These are phyloP conservation scores for Stratiomys singularior DNA, from an alignment of 2,888 invertebrate species.

Conservation along the genomic window DNA sequence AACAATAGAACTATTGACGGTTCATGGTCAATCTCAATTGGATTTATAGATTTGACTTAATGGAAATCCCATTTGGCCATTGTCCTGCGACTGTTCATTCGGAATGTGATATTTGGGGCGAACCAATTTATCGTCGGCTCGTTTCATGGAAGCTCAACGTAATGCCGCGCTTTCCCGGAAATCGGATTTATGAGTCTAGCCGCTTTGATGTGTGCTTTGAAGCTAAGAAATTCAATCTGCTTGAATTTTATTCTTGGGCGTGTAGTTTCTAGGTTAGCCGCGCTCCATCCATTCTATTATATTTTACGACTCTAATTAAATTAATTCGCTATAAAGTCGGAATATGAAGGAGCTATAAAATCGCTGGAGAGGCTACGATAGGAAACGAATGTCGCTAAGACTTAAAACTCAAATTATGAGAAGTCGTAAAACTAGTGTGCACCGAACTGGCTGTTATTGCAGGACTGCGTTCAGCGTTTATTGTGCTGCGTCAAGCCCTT, in stretches of 20 bases:
- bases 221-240: background rate
- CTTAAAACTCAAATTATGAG: background rate
- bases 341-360: background rate
- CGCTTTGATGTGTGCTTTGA: background rate
- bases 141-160: background rate
- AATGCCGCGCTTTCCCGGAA: background rate
- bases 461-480: too few species aligned
- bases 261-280: conserved; percentile 16
- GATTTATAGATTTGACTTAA: conserved; percentile 28
- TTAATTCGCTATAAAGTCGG: conserved; percentile 30
- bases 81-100: conserved; percentile 8
- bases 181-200: conserved; percentile 10
- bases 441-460: too few species aligned
- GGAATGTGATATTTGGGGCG: conserved; percentile 1
- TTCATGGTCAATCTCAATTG: conserved; percentile 25
- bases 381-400: background rate
- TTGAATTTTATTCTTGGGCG: background rate
- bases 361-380: background rate
- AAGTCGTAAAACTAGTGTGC: background rate
- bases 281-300: background rate
- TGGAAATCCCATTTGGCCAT: conserved; percentile 26
- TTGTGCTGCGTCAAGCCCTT: too few species aligned
- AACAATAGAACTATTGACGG: conserved; percentile 24
- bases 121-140: background rate
- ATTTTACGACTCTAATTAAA: conserved; percentile 35